These are phyloP conservation scores for Herpailurus yagouaroundi DNA, from an alignment of 2,113 vertebrate genomes.

Conservation along the genomic window DNA sequence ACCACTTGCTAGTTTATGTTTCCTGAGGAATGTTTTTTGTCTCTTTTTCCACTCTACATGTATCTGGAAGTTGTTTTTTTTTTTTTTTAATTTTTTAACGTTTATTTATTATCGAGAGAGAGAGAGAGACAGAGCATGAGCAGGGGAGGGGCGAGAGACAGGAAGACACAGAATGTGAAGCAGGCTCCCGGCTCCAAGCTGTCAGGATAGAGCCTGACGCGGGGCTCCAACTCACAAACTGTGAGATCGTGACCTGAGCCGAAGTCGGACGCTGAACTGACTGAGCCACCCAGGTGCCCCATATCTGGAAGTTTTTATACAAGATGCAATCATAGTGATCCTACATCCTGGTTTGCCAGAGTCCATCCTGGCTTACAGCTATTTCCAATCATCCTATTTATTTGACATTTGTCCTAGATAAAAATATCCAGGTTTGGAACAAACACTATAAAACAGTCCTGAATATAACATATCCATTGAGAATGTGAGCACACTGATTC, in stretches of 20 bases:
- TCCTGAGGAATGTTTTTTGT: neutral
- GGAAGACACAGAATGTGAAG: too few species aligned
- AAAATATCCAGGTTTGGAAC: neutral
- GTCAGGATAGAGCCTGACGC: too few species aligned
- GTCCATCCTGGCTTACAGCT: neutral
- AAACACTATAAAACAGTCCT: accelerated
- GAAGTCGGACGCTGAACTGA: too few species aligned
- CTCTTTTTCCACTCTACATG: neutral
- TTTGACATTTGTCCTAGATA: neutral
- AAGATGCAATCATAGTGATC: neutral
- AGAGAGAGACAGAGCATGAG: too few species aligned
- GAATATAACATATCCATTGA: neutral
- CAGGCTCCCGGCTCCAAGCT: too few species aligned
- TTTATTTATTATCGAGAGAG: too few species aligned
- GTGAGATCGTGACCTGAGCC: too few species aligned
- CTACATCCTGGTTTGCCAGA: accelerated
- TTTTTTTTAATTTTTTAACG: too few species aligned
- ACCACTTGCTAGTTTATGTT: too few species aligned
- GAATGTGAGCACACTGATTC: neutral
- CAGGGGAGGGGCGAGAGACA: too few species aligned
- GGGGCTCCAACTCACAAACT: too few species aligned
- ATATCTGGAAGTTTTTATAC: neutral
- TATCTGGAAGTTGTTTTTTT: neutral
- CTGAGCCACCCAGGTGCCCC: too few species aligned
- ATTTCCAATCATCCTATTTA: neutral